A percentile compares a stretch with the other conserved stretches of the same genome.
Conservation (phyloP, 1,140 invertebrate species). For the Elymnias hypermnestra region DNA sequence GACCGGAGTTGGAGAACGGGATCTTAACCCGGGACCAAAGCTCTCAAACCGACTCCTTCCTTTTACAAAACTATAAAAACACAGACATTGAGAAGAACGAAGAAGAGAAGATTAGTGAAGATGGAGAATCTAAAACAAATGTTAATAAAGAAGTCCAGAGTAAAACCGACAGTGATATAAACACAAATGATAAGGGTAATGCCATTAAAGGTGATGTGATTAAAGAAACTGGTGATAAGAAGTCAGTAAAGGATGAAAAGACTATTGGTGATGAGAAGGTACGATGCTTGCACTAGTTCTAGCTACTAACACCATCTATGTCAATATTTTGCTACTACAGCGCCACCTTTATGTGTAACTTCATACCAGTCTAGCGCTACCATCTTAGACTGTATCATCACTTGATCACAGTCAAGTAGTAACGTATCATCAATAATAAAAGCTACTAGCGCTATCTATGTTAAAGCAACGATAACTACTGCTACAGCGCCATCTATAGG, state of each 20-base stretch:
- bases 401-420: too few relatives aligned
- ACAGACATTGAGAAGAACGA: not conserved
- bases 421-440: too few relatives aligned
- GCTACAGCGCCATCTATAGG: too few relatives aligned
- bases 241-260: not conserved
- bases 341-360: too few relatives aligned
- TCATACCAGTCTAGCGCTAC: too few relatives aligned
- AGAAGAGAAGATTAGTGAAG: not conserved
- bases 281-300: not conserved
- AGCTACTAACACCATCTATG: too few relatives aligned
- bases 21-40: slow-evolving; percentile 26
- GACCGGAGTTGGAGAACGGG: slow-evolving; percentile 37
- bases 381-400: not conserved
- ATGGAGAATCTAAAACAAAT: not conserved
- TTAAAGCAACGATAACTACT: too few relatives aligned
- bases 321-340: too few relatives aligned
- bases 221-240: not conserved
- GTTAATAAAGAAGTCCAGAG: not conserved
- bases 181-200: not conserved
- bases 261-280: not conserved
- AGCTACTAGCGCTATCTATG: too few relatives aligned
- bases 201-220: not conserved
- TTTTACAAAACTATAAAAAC: slow-evolving; percentile 4
- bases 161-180: not conserved
- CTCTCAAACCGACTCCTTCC: slow-evolving; percentile 32